phyloP scores from a whole-genome alignment of 2,797 vertebrate species.

The Gouania willdenowi region DNA sequence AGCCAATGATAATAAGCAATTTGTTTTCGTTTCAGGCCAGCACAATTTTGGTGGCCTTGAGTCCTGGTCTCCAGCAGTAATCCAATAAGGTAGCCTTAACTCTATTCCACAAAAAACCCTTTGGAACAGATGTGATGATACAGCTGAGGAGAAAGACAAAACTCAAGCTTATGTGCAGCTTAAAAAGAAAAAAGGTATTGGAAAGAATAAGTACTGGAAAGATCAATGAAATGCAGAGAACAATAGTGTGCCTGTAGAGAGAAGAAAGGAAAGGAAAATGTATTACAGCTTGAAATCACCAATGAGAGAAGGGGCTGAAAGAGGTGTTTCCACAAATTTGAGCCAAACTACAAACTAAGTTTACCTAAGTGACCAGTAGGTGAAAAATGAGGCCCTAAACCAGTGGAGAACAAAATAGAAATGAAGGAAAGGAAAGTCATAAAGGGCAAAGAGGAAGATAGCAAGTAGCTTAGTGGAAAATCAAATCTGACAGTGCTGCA shows the following conservation, averaged over 20 bases:
- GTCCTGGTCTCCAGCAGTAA: too few relatives aligned
- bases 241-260: background rate
- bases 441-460: background rate
- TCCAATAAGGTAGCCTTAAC: too few relatives aligned
- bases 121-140: too few relatives aligned
- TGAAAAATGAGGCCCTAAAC: background rate
- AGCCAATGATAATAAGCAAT: too few relatives aligned
- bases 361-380: conserved; percentile 18
- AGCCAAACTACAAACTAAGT: conserved; percentile 10
- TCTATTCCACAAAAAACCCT: too few relatives aligned
- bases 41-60: too few relatives aligned
- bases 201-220: background rate
- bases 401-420: background rate
- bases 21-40: too few relatives aligned
- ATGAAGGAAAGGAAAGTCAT: conserved; percentile 3
- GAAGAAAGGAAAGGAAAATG: conserved; percentile 1
- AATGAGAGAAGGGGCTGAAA: background rate
- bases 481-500: conserved; percentile 22
- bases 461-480: conserved; percentile 17
- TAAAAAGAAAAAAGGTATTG: background rate
- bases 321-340: background rate
- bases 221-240: background rate
- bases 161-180: conserved; percentile 12
- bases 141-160: conserved; percentile 19
- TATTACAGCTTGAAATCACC: conserved; percentile 1